A percentile compares a stretch with the other conserved stretches of the same genome.
phyloP scores from a whole-genome alignment of 2,113 vertebrate genomes.

The Sinocyclocheilus anophthalmus region DNA sequence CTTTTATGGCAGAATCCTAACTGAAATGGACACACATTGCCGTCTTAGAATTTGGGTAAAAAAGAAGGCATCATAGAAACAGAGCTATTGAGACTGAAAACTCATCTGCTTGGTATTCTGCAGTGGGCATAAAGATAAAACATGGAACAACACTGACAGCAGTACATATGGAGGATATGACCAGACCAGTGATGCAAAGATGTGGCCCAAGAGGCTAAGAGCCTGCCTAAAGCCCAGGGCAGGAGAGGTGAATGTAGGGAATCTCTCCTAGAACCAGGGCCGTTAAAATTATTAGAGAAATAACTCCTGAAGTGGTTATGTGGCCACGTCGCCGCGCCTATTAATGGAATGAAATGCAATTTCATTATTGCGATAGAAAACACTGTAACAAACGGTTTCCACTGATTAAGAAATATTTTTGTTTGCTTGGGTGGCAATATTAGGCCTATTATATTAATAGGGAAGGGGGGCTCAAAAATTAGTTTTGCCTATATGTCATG shows the following conservation, averaged over 20 bases:
- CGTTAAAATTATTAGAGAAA: too few species aligned
- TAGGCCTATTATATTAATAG: too few species aligned
- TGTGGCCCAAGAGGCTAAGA: slow-evolving; percentile 65
- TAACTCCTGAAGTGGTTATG: too few species aligned
- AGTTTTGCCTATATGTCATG: too few species aligned
- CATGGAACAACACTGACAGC: neutral
- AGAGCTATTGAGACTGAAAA: neutral
- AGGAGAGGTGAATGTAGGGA: slow-evolving; percentile 46
- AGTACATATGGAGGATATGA: slow-evolving; percentile 22
- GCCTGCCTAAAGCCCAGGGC: slow-evolving; percentile 54
- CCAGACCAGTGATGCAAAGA: slow-evolving; percentile 53
- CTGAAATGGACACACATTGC: neutral
- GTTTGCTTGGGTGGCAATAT: too few species aligned
- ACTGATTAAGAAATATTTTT: too few species aligned
- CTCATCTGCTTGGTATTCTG: neutral
- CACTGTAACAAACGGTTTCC: too few species aligned
- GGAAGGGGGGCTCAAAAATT: too few species aligned
- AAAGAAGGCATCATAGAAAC: neutral
- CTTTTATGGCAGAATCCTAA: neutral
- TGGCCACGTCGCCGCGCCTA: too few species aligned
- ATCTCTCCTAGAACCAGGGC: slow-evolving; percentile 11
- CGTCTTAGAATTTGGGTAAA: neutral
- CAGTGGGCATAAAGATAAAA: slow-evolving; percentile 6
- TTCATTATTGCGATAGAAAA: too few species aligned
- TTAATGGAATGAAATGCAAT: too few species aligned